These are phyloP conservation scores for Ariolimax columbianus DNA, from an alignment of 2,888 invertebrate genomes.

Conservation along the genomic window DNA sequence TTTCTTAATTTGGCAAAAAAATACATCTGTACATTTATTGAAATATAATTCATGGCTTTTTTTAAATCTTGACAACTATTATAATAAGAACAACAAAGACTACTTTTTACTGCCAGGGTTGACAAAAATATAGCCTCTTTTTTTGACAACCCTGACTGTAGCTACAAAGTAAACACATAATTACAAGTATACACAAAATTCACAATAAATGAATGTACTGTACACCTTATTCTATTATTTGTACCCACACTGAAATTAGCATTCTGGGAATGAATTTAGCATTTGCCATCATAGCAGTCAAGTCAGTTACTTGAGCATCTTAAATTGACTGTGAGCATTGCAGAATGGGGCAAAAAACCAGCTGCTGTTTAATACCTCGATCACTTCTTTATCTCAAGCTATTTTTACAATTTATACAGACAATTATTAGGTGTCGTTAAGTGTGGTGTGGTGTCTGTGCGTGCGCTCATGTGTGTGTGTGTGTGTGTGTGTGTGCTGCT, in stretches of 20 bases:
- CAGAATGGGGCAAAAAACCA: background rate
- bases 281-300: slow-evolving; percentile 37
- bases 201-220: background rate
- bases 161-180: no score
- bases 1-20: background rate
- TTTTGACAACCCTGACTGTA: no score
- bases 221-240: background rate
- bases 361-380: no score
- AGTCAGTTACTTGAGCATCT: background rate
- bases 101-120: background rate
- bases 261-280: slow-evolving; percentile 39
- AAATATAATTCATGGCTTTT: background rate
- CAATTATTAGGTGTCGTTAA: no score
- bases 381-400: no score
- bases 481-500: no score
- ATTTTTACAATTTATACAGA: no score
- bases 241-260: background rate
- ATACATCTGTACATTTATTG: background rate
- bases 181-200: no score
- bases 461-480: no score
- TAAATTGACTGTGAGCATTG: background rate
- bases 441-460: no score
- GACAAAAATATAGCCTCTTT: background rate
- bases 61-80: background rate
- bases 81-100: background rate